phyloP scores from a whole-genome alignment of 2,113 vertebrate genomes.

The Raja brachyura region DNA sequence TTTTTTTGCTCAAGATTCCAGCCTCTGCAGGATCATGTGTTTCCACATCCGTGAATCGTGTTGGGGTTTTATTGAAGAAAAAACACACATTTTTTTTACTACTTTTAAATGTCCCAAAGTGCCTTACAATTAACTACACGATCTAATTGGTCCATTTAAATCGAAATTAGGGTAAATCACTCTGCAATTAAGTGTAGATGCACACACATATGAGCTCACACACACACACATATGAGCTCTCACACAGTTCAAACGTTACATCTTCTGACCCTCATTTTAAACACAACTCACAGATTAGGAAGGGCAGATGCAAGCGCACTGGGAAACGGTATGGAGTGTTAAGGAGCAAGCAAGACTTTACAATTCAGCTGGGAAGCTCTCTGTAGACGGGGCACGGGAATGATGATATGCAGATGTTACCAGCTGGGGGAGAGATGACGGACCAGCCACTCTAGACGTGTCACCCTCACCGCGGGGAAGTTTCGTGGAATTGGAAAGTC shows the following conservation, averaged over 20 bases:
- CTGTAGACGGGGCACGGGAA: neutral
- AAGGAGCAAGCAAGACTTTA: neutral
- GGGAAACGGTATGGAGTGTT: neutral
- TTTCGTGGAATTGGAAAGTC: neutral
- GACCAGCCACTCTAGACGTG: neutral
- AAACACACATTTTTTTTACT: neutral
- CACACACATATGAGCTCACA: too few relatives aligned
- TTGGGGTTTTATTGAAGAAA: neutral
- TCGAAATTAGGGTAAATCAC: neutral
- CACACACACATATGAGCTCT: too few relatives aligned
- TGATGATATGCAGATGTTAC: constrained; percentile 7
- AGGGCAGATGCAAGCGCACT: neutral
- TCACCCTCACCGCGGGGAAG: neutral
- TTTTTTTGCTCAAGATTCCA: too few relatives aligned
- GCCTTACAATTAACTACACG: neutral
- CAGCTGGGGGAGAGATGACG: neutral
- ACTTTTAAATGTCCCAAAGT: neutral
- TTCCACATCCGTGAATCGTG: too few relatives aligned
- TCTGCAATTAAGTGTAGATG: neutral
- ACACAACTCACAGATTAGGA: too few relatives aligned
- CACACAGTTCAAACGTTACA: neutral
- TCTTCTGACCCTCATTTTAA: neutral
- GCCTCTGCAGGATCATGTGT: too few relatives aligned
- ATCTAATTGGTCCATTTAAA: too few relatives aligned
- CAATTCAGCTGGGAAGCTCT: constrained; percentile 15